phyloP scores from a whole-genome alignment of 2,888 invertebrate species.

The Drepana falcataria region DNA sequence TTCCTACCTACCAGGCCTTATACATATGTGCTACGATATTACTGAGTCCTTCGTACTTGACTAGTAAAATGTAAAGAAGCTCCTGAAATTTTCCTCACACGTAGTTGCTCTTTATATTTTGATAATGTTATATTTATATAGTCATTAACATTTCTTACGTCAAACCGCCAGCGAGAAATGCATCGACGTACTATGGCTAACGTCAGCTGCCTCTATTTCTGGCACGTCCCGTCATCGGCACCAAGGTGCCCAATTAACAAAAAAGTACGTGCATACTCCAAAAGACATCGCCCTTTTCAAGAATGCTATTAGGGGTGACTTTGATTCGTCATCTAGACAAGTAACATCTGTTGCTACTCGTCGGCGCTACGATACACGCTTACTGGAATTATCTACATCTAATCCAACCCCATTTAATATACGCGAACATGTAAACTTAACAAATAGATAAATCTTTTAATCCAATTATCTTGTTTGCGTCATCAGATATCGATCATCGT shows the following conservation, averaged over 20 bases:
- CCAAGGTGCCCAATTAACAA: slow-evolving; percentile 47
- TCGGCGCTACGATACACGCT: slow-evolving; percentile 4
- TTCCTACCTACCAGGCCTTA: too few species aligned
- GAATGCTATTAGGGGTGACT: slow-evolving; percentile 32
- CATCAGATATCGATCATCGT: too few species aligned
- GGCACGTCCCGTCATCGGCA: slow-evolving; percentile 48
- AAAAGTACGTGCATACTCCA: slow-evolving; percentile 28
- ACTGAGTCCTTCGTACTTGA: too few species aligned
- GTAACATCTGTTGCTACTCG: slow-evolving; percentile 19
- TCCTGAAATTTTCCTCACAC: too few species aligned
- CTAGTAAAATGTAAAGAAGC: too few species aligned
- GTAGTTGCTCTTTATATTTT: slow-evolving; percentile 1
- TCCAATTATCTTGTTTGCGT: too few species aligned
- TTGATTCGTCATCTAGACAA: slow-evolving; percentile 41
- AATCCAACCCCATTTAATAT: background rate
- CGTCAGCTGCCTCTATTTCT: slow-evolving; percentile 61
- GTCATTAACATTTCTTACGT: slow-evolving; percentile 61
- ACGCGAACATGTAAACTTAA: background rate
- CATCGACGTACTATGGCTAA: slow-evolving; percentile 43
- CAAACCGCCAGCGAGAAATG: slow-evolving; percentile 43
- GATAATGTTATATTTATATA: slow-evolving; percentile 37
- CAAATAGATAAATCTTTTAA: too few species aligned
- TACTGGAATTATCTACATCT: slow-evolving; percentile 4
- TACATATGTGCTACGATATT: too few species aligned
- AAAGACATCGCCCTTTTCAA: slow-evolving; percentile 34